These are phyloP conservation scores for Scolopax bukidnonensis DNA, from an alignment of 2,797 vertebrate species.

Conservation along the genomic window DNA sequence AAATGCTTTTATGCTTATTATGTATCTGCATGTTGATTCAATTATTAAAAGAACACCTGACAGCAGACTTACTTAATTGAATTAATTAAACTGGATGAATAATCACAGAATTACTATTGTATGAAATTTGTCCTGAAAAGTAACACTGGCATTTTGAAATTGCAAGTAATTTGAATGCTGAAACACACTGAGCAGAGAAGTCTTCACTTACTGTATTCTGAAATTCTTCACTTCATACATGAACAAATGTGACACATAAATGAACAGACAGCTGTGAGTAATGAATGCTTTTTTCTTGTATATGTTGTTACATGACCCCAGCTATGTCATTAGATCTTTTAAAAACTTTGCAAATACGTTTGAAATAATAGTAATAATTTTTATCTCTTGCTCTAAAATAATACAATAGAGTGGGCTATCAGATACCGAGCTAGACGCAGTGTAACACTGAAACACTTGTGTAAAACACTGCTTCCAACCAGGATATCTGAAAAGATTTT, in stretches of 20 bases:
- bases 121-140: conserved; percentile 84
- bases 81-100: conserved; percentile 90
- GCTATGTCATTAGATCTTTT: conserved; percentile 38
- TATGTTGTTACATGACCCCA: background rate
- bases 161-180: conserved; percentile 80
- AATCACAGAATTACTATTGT: conserved; percentile 83
- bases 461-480: background rate
- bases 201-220: conserved; percentile 64
- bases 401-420: conserved; percentile 37
- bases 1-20: conserved; percentile 91
- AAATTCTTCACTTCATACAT: conserved; percentile 46
- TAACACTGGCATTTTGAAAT: conserved; percentile 83
- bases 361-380: conserved; percentile 29
- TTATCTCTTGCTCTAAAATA: conserved; percentile 36
- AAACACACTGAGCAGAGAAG: conserved; percentile 75
- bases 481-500: background rate
- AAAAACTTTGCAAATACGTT: conserved; percentile 53
- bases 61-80: conserved; percentile 91
- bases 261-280: conserved; percentile 65
- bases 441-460: background rate
- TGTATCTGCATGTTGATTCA: conserved; percentile 90
- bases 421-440: background rate
- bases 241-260: conserved; percentile 73
- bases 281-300: conserved; percentile 55
- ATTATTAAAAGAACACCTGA: conserved; percentile 91